phyloP scores from a whole-genome alignment of 2,888 invertebrate genomes.

The Opisthograptis luteolata region DNA sequence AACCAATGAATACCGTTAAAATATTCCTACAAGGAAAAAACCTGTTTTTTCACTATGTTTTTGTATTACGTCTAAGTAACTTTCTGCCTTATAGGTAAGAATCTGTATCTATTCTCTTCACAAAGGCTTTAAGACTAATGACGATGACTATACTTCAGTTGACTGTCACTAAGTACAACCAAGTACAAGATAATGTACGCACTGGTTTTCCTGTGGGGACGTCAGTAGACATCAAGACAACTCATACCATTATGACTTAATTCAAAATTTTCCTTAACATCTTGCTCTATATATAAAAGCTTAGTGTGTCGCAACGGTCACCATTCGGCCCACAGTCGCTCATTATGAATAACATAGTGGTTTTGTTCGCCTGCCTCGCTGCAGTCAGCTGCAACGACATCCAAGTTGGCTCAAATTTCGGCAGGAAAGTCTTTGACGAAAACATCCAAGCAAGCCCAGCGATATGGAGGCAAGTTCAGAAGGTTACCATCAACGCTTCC shows the following conservation, averaged over 20 bases:
- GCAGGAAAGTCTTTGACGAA: slow-evolving; percentile 61
- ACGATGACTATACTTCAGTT: slow-evolving; percentile 45
- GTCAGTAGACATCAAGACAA: slow-evolving; percentile 65
- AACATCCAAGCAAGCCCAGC: slow-evolving; percentile 64
- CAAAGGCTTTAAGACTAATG: slow-evolving; percentile 31
- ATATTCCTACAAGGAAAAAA: no score
- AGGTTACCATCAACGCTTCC: slow-evolving; percentile 57
- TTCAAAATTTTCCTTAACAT: slow-evolving; percentile 66
- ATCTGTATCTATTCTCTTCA: no score
- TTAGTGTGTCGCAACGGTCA: slow-evolving; percentile 29
- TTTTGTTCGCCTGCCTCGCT: slow-evolving; percentile 49
- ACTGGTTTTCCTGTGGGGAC: slow-evolving; percentile 69
- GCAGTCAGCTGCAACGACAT: slow-evolving; percentile 57
- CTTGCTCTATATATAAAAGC: slow-evolving; percentile 65
- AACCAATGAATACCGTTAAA: no score
- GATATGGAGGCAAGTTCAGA: slow-evolving; percentile 62
- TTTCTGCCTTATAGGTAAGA: no score
- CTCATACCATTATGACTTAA: slow-evolving; percentile 48
- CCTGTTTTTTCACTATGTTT: no score
- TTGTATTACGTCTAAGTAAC: no score
- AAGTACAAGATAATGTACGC: slow-evolving; percentile 2
- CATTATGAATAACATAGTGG: slow-evolving; percentile 49
- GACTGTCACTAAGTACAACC: slow-evolving; percentile 3
- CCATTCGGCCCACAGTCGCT: slow-evolving; percentile 49
- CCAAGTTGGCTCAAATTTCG: slow-evolving; percentile 52